Base-by-base conservation (phyloP, 2,888 invertebrate species). In the Nomada ruficornis region DNA sequence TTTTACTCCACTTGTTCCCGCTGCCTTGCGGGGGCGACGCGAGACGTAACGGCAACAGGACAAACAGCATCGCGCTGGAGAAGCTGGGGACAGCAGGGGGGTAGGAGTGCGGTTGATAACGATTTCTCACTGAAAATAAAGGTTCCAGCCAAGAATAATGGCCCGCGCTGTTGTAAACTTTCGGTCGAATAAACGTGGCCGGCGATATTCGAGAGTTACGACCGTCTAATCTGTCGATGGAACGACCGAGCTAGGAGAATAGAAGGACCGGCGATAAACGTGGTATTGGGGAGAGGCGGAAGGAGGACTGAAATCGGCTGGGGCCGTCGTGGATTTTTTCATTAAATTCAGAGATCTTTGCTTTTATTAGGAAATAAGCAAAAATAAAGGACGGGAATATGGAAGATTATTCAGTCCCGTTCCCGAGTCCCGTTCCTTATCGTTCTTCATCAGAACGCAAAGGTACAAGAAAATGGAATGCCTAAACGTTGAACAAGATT, bases 61-160 rank as follows among this genome's bases (percentile, higher is more conserved):
- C 85, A 77, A 86, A 85, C 83, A 85, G 83, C 83, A 62, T 2
- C 47, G 50, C 36, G 26, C 59, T 5, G 55, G 64, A 70, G 76
- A 84, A 84, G 79, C 77, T 79, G 79, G 72, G 68, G 86, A 77
- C 82, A 78, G 67, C 36, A 7, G 36, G 7, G 29, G 36, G 36
- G 36, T 71, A 80, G 76, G 79, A 84, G 76, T 75, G 65, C 55
- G 71, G 26, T 47, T 69, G 79, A 83, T 79, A 78, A 79, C 86
- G 86, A 83, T 85, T 86, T 72, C 77, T 60, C 73, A 63, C 23
- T 44, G 71, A 77, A 72, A 68, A 84, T 74, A 79, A 86, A 77
- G 57, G 77, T 52, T 55, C 71, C 42, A 4, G 13, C 11, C n/a
- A 71, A 78, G 71, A 78, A 68, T 72, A 68, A 80, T 52, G 50